These are phyloP conservation scores for Fulica atra DNA, from an alignment of 2,113 vertebrate species.

Conservation along the genomic window DNA sequence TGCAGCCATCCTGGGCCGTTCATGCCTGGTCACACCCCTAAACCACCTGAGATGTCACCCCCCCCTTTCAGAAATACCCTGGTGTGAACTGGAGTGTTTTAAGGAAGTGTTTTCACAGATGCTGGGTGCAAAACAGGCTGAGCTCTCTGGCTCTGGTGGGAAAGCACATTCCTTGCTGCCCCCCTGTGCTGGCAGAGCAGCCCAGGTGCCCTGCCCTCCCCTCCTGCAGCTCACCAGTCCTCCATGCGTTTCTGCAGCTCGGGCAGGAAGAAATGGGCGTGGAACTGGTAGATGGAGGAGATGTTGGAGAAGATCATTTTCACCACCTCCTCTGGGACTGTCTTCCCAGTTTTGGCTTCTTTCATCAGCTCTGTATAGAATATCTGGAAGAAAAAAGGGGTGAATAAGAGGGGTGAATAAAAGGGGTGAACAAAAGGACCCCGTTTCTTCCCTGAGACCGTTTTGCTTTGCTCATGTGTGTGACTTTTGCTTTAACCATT, in stretches of 20 bases:
- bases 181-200: background rate
- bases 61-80: background rate
- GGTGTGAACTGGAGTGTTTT: background rate
- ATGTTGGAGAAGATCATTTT: slow-evolving; percentile 90
- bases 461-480: too few species aligned
- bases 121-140: background rate
- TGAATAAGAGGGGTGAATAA: background rate
- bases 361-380: slow-evolving; percentile 82
- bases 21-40: background rate
- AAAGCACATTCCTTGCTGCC: background rate
- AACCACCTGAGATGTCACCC: background rate
- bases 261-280: slow-evolving; percentile 85
- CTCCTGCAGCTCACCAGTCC: slow-evolving; percentile 76
- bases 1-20: background rate
- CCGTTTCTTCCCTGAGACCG: background rate
- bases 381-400: slow-evolving; percentile 66
- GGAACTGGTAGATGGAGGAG: slow-evolving; percentile 90
- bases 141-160: background rate
- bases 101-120: background rate
- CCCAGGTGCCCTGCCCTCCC: background rate
- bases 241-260: slow-evolving; percentile 84
- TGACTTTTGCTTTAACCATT: too few species aligned
- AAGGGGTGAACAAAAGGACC: background rate
- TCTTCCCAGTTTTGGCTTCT: slow-evolving; percentile 79
- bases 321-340: slow-evolving; percentile 84